Evolutionary conservation across 2,113 vertebrate genomes (phyloP).

Genomic region (Fukomys damarensis): DNA sequence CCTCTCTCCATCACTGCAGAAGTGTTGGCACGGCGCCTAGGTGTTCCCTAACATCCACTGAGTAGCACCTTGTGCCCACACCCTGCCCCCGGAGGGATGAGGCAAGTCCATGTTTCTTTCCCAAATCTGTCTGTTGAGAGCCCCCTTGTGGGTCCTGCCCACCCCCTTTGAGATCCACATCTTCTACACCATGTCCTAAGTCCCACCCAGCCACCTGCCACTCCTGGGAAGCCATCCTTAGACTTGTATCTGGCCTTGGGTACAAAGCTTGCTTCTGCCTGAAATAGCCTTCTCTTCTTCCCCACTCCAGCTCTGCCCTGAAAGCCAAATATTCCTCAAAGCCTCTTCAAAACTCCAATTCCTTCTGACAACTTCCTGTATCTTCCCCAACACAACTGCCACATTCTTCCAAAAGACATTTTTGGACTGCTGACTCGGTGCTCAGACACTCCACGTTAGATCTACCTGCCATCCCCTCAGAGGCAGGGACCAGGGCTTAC

Average conservation of each 20-base stretch:
- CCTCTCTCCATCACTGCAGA: not conserved
- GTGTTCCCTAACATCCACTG: accelerated
- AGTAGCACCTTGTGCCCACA: not conserved
- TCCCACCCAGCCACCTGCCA: not conserved
- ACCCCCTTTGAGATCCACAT: not conserved
- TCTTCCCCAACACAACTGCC: not conserved
- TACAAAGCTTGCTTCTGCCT: not conserved
- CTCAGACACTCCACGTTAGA: accelerated
- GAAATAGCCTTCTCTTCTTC: not conserved
- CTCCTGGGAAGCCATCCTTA: not conserved
- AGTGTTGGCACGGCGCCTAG: not conserved
- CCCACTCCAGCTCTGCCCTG: not conserved
- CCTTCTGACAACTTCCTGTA: not conserved
- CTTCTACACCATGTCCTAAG: not conserved
- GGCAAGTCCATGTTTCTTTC: not conserved
- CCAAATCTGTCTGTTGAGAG: not conserved
- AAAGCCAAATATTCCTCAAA: not conserved
- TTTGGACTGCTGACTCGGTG: accelerated
- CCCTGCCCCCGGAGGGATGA: not conserved
- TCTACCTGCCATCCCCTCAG: too few species aligned
- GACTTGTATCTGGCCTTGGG: not conserved
- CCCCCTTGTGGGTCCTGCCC: not conserved
- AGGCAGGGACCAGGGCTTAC: accelerated
- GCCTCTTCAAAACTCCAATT: not conserved
- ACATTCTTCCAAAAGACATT: accelerated